These are phyloP conservation scores for Tyrannus savana DNA, from an alignment of 2,113 vertebrate species.

Conservation along the genomic window DNA sequence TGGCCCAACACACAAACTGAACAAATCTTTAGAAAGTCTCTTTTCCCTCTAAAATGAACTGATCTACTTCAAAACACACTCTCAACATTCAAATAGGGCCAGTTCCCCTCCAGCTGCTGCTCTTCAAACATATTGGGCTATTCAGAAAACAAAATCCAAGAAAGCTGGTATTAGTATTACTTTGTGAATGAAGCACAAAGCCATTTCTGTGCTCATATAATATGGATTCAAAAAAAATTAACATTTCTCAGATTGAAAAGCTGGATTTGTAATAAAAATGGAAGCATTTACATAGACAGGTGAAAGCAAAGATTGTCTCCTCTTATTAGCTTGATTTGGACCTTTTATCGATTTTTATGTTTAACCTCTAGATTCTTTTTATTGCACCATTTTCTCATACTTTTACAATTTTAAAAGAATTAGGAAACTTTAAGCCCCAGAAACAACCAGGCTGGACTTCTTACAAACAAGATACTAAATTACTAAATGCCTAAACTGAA, in stretches of 20 bases:
- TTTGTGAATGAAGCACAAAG: slow-evolving; percentile 11
- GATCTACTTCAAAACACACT: background rate
- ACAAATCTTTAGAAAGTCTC: background rate
- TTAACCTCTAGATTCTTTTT: background rate
- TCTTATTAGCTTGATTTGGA: background rate
- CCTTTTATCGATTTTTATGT: background rate
- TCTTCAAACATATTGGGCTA: background rate
- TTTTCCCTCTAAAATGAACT: background rate
- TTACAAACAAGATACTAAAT: slow-evolving; percentile 16
- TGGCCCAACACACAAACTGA: background rate
- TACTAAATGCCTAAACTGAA: slow-evolving; percentile 10
- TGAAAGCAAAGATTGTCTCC: background rate
- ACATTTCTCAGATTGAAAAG: slow-evolving; percentile 14
- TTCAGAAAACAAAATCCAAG: slow-evolving; percentile 24
- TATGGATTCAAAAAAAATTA: background rate
- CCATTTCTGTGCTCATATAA: background rate
- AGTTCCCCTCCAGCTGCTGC: background rate
- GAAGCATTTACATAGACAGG: background rate
- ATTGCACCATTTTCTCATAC: background rate
- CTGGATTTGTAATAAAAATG: background rate
- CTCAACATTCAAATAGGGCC: background rate
- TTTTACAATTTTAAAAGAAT: background rate
- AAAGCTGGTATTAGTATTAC: background rate
- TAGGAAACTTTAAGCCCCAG: background rate
- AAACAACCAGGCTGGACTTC: background rate